Evolutionary conservation across 2,113 vertebrate genomes (phyloP).

Genomic region (Podarcis raffonei): DNA sequence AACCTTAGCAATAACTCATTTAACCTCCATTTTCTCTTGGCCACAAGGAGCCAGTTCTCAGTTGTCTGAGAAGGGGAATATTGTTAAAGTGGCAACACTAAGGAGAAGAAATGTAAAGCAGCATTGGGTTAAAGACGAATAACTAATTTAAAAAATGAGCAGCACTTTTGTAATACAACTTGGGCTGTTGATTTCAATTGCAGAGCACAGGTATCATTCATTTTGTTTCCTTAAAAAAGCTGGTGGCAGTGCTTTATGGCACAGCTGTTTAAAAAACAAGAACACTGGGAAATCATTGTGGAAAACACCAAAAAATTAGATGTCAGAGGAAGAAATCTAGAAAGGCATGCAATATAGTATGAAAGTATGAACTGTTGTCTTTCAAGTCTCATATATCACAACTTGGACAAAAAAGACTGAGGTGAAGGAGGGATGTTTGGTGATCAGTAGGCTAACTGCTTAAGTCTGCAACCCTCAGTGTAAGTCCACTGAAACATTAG

Average conservation of each 20-base stretch:
- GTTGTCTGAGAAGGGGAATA: neutral
- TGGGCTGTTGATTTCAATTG: neutral
- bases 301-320: neutral
- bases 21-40: constrained; percentile 15
- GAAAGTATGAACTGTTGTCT: neutral
- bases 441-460: neutral
- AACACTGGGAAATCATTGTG: neutral
- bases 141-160: neutral
- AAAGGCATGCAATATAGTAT: neutral
- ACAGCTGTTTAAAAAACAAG: fast-evolving
- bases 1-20: neutral
- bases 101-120: fast-evolving
- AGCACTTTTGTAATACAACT: neutral
- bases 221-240: neutral
- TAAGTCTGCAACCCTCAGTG: neutral
- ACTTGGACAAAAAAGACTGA: neutral
- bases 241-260: neutral
- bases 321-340: neutral
- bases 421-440: neutral
- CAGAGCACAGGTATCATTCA: neutral
- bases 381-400: neutral
- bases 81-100: fast-evolving
- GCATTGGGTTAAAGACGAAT: neutral
- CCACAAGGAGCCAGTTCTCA: neutral
- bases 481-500: neutral